Percentiles rank a stretch among this genome's conserved stretches.
phyloP scores from a whole-genome alignment of 1,140 invertebrate species.

The Sitophilus oryzae region DNA sequence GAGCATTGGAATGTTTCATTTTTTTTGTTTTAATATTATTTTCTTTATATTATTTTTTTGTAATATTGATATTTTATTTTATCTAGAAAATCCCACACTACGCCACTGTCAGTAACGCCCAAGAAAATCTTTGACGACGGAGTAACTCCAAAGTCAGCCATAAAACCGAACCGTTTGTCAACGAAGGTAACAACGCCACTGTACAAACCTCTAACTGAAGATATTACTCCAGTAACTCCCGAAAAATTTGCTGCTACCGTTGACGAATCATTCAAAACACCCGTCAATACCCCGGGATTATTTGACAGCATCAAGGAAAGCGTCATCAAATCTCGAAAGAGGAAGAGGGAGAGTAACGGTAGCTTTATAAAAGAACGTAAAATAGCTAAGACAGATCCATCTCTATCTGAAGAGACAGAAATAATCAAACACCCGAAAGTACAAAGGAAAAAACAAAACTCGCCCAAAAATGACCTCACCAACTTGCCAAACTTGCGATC shows the following conservation, averaged over 20 bases:
- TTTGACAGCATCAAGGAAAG: conserved; percentile 25
- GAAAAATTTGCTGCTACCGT: conserved; percentile 2
- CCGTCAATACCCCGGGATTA: conserved; percentile 23
- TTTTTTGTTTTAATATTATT: too few species aligned
- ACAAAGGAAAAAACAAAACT: conserved; percentile 24
- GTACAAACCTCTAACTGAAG: conserved; percentile 23
- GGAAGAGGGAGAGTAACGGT: conserved; percentile 12
- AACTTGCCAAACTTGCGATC: conserved; percentile 27
- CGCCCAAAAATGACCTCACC: conserved; percentile 44
- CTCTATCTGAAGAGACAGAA: not conserved
- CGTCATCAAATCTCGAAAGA: conserved; percentile 19
- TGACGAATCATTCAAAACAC: conserved; percentile 26
- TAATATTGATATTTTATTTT: too few species aligned
- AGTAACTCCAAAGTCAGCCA: conserved; percentile 19
- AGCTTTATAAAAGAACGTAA: conserved; percentile 7
- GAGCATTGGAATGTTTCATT: too few species aligned
- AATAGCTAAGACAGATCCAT: not conserved
- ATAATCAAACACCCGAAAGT: too few species aligned
- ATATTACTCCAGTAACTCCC: conserved; percentile 26
- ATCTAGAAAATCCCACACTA: too few species aligned
- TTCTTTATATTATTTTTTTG: too few species aligned
- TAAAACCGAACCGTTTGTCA: conserved; percentile 8
- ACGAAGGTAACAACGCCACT: not conserved
- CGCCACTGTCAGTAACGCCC: too few species aligned
- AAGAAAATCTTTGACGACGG: too few species aligned